phyloP scores from a whole-genome alignment of 2,113 vertebrate species.

The Tinamus guttatus region DNA sequence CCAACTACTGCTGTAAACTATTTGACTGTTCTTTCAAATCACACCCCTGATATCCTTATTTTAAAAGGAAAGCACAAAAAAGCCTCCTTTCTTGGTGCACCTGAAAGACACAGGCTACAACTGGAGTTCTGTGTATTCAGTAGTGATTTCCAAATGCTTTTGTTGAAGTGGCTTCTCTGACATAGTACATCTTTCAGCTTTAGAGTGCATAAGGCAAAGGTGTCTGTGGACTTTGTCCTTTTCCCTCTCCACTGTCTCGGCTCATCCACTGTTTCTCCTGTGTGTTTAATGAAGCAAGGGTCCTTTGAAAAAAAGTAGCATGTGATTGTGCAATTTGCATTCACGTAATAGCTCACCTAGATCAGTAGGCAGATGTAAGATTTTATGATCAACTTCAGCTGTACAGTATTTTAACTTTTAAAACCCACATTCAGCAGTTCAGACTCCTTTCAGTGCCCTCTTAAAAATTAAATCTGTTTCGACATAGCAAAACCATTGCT shows the following conservation, averaged over 20 bases:
- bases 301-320: background rate
- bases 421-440: background rate
- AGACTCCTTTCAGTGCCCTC: background rate
- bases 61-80: background rate
- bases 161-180: background rate
- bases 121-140: background rate
- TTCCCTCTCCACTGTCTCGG: background rate
- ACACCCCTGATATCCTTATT: background rate
- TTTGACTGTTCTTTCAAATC: background rate
- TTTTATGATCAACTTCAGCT: background rate
- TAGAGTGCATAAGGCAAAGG: background rate
- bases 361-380: background rate
- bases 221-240: background rate
- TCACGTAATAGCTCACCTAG: background rate
- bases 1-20: background rate
- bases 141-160: background rate
- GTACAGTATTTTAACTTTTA: background rate
- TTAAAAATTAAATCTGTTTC: background rate
- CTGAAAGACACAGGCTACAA: background rate
- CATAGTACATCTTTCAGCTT: background rate
- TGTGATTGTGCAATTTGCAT: background rate
- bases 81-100: background rate
- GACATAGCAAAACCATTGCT: background rate
- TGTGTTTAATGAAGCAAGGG: background rate
- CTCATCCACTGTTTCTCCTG: background rate